Base-by-base conservation (phyloP, 2,797 vertebrate genomes). In the Dallia pectoralis region DNA sequence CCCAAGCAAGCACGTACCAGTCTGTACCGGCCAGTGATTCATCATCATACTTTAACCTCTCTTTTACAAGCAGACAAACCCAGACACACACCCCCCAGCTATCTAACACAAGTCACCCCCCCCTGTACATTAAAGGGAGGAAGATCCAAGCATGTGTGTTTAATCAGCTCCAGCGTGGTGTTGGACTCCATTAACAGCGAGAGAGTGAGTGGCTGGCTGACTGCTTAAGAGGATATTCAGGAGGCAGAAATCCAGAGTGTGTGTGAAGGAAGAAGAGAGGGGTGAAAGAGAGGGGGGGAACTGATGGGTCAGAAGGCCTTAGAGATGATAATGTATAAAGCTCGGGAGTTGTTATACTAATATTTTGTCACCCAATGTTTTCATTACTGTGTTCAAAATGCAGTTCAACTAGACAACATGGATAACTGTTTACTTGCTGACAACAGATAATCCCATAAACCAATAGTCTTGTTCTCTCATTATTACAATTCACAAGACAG, bases 121-220 rank as follows among this genome's bases (percentile, higher is more conserved):
- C 0, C n/a, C 18, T 5, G 51, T 3, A n/a, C 18, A 56, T 19
- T n/a, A n/a, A 19, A 1, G 51, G 16, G 51, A 11, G 40, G 40
- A 9, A 9, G 12, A 2, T 44, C 1, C 40, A 44, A 44, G 40
- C 40, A 44, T 44, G 40, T 44, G 12, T 44, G 40, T 44, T 44
- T 44, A 44, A 44, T 44, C 72, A 74, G 76, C 74, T 79, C 79
- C 62, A 84, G 40, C 14, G 36, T 40, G 9, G 36, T 40, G 36
- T 40, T 83, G 82, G 83, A 80, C 83, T 86, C 72, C 71, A 61
- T 77, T 85, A 77, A 82, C 40, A 76, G 68, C 15, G 18, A 79
- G 77, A 19, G n/a, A 22, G 36, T 40, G 51, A 56, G 51, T 22
- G 9, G 51, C 51, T 67, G 81, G 80, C 86, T 63, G 25, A 30